Evolutionary conservation across 2,113 vertebrate species (phyloP).

Genomic region (Actenoides lindsayi): DNA sequence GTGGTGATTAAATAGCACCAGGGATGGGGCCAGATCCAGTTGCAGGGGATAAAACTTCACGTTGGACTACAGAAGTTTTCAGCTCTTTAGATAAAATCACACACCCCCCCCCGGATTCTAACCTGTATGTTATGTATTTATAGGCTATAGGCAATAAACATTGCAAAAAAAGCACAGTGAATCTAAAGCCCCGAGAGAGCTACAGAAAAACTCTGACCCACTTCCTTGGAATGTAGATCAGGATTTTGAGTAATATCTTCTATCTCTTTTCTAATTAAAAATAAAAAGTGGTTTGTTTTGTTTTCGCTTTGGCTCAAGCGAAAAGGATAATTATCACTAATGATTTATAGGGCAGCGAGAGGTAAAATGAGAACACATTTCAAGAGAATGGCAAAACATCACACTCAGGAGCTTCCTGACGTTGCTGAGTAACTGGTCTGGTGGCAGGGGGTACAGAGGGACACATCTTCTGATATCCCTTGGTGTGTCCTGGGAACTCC

Average conservation of each 20-base stretch:
- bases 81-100: neutral
- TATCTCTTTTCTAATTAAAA: neutral
- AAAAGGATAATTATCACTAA: neutral
- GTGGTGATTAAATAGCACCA: neutral
- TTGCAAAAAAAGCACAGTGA: neutral
- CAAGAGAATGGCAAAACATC: neutral
- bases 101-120: neutral
- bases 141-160: neutral
- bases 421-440: neutral
- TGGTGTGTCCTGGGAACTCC: neutral
- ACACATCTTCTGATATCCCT: neutral
- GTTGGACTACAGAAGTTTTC: neutral
- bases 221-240: neutral
- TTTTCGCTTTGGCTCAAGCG: neutral
- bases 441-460: neutral
- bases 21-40: neutral
- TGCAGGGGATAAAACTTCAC: neutral
- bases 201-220: neutral
- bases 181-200: neutral
- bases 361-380: neutral
- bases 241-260: neutral
- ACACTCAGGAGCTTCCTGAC: neutral
- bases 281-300: neutral
- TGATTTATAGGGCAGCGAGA: neutral
- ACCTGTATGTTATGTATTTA: too few relatives aligned